Evolutionary conservation across 2,113 vertebrate species (phyloP).

Genomic region (Lophius piscatorius): DNA sequence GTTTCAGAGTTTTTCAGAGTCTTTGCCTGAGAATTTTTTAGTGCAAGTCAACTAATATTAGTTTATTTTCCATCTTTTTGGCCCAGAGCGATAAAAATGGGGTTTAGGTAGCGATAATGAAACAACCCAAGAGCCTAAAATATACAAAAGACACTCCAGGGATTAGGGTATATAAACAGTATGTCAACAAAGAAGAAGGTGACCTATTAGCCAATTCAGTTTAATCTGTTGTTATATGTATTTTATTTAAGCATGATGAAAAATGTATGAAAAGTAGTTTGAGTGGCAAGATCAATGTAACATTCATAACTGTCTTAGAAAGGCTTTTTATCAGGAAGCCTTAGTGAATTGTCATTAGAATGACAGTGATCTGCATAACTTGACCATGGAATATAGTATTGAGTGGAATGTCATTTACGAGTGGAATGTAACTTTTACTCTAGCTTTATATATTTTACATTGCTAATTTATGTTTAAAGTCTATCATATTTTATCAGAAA

Average conservation of each 20-base stretch:
- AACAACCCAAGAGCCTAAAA: constrained; percentile 55
- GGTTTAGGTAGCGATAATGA: no score
- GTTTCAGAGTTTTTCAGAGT: no score
- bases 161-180: constrained; percentile 55
- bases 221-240: constrained; percentile 48
- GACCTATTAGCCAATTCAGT: constrained; percentile 49
- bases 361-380: constrained; percentile 70
- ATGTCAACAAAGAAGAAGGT: constrained; percentile 50
- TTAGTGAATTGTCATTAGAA: constrained; percentile 64
- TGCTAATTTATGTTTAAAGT: not conserved
- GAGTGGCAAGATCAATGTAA: constrained; percentile 64
- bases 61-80: constrained; percentile 25
- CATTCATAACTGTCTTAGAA: constrained; percentile 66
- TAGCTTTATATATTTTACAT: constrained; percentile 6
- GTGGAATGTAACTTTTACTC: constrained; percentile 28
- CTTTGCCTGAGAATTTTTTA: no score
- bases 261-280: constrained; percentile 62
- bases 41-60: no score
- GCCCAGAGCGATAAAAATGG: no score
- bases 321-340: constrained; percentile 68
- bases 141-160: constrained; percentile 57
- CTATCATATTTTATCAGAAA: constrained; percentile 15
- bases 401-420: constrained; percentile 21
- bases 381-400: constrained; percentile 41
- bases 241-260: constrained; percentile 56